Evolutionary conservation across 37 sponge, comb jelly and placozoan genomes (phyloP), one percentile per base, ranked within the genome.

Genomic region (Haliclona indistincta): DNA sequence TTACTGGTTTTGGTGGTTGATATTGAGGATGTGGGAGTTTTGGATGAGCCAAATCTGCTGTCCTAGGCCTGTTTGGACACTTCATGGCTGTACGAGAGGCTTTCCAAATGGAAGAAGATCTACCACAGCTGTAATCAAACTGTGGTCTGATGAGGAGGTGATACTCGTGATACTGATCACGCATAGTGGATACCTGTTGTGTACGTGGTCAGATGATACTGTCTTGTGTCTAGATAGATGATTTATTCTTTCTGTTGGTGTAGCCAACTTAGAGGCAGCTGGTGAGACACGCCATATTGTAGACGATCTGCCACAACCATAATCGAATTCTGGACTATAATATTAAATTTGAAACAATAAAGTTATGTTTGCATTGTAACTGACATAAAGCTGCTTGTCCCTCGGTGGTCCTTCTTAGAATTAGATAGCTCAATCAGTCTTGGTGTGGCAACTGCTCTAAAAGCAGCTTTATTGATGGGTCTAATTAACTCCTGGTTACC

Each of bases 401-500:
- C 51, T 32, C 72, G 42, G 60, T 86, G 81, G 72, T 87, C 75
- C 40, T 53, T 71, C 70, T 97, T 97, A 17, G 92, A 65, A 3
- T 75, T 40, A 8, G 97, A 81, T 25, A 97, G 87, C 8, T 70
- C 35, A 37, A 61, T 22, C 25, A 88, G 36, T 20, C 97, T 69
- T 2, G 56, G 53, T 13, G 81, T 71, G 28, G 94, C 73, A n/a
- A 61, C 28, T 23, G 88, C 83, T 20, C 32, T 83, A 40, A 93
- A 76, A 7, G 97, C 82, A 36, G 76, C 71, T 62, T 8, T 67
- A 29, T 65, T 93, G 37, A 97, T 19, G 36, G 91, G 89, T 83
- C 92, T 88, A 81, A 97, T 97, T 19, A 91, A 74, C 38, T 94
- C 92, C 58, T 93, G 97, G 73, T 93, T 93, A 17, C 97, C 97